Base-by-base conservation (phyloP, 1,140 invertebrate genomes). In the Bombus consobrinus region DNA sequence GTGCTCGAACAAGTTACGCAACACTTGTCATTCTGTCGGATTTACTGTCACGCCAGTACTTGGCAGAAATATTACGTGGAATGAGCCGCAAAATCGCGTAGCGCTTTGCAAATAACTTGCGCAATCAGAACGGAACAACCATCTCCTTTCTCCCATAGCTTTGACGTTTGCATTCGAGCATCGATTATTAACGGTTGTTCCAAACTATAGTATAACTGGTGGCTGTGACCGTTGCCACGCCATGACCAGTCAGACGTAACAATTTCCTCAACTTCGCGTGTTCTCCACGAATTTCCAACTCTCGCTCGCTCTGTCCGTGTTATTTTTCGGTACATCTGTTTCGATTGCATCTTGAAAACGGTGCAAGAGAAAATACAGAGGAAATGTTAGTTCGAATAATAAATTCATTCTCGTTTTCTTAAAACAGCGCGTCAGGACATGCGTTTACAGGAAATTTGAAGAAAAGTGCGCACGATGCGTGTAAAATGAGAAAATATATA, bases 111-210 rank as follows among this genome's bases (percentile, higher is more conserved):
- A 81, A 43, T 73, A 81, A 73, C 72, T 66, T 47, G 32, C 15
- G 32, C 43, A 64, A 75, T 77, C 59, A 47, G 47, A 83, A 76
- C n/a, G 43, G 53, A 47, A 43, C 32, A 12, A 53, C 41, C 69
- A 6, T 39, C 12, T 25, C 22, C 57, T 3, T 1, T 64, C 22
- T 47, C 34, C 53, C 28, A 32, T 25, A 9, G 15, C 37, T 64
- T 78, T 41, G 37, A 78, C 59, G 75, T 28, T 78, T n/a, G 28
- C 75, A 12, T 62, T 62, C 75, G 75, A 25, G 47, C 57, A 64
- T 78, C 62, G 62, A 69, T 80, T 80, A 80, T 80, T 69, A 69
- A 69, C 41, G 64, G 1, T 53, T n/a, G 64, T 69, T 53, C 25
- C 25, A 12, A 69, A 69, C 41, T 78, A 32, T n/a, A 62, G 59